Evolutionary conservation across 2,797 vertebrate species (phyloP).

Genomic region (Anisognathus igniventris): DNA sequence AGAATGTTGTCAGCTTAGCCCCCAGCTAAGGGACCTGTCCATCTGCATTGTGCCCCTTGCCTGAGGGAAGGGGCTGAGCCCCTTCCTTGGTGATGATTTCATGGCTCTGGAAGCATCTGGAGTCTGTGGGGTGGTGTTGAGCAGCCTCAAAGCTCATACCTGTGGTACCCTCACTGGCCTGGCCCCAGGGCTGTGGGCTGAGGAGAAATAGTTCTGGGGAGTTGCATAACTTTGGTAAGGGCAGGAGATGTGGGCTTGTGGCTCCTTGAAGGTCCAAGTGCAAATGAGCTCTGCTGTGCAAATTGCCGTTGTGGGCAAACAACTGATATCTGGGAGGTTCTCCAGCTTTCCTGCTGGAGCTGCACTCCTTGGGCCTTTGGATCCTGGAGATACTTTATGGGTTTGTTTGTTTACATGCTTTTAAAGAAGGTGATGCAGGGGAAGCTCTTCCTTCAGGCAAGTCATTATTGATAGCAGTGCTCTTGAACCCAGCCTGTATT

Average conservation of each 20-base stretch:
- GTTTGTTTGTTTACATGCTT: constrained; percentile 18
- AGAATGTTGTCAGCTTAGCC: neutral
- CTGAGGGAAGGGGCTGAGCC: neutral
- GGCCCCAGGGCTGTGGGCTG: neutral
- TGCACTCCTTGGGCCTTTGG: neutral
- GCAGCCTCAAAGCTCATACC: neutral
- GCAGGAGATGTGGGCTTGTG: neutral
- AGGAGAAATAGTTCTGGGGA: neutral
- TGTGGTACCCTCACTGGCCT: neutral
- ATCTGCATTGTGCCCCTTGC: neutral
- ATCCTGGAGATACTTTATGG: neutral
- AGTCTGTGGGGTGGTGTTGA: constrained; percentile 39
- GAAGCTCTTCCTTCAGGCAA: constrained; percentile 38
- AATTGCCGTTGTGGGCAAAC: neutral
- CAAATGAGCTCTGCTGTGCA: neutral
- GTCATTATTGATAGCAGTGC: neutral
- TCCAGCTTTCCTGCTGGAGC: neutral
- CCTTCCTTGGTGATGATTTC: neutral
- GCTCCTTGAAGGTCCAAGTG: neutral
- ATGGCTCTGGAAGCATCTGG: constrained; percentile 55
- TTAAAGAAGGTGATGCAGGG: neutral
- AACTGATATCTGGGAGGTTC: neutral
- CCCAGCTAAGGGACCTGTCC: neutral
- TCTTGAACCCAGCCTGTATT: constrained; percentile 10
- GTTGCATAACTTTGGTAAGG: neutral